Evolutionary conservation across 2,888 invertebrate genomes (phyloP), one percentile per base, ranked within the genome.

Genomic region (Fragum fragum): DNA sequence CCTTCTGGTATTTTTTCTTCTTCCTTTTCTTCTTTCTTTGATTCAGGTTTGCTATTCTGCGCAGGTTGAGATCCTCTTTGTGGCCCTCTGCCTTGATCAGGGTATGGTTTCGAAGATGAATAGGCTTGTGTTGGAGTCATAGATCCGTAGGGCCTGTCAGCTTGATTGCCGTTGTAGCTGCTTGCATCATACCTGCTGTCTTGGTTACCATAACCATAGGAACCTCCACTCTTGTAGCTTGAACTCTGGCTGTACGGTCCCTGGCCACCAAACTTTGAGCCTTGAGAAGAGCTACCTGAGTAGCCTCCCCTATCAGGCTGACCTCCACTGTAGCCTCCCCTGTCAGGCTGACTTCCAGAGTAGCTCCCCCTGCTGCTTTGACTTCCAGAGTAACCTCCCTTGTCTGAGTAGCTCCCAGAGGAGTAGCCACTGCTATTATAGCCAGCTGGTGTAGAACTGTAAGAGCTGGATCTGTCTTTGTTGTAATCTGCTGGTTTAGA

Each of bases 311-410:
- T 47, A n/a, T 47, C 47, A 18, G 32, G 16, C 16, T 16, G 16
- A 59, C 59, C 26, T 6, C 16, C 26, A 59, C 26, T 26, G 26
- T 39, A 66, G 23, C 28, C 59, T 16, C 59, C 59, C 18, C 66
- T 29, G 14, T n/a, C n/a, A n/a, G 32, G 16, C 16, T 16, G 16
- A 59, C 59, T 26, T 6, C 16, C 26, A 59, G 59, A 59, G 26
- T 39, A 66, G 23, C 28, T 23, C 7, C 59, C 59, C 18, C 66
- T 29, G 14, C 36, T 66, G 36, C 28, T 28, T 36, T n/a, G 39
- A 32, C 66, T 66, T 32, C 21, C n/a, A 66, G n/a, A 5, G n/a
- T 66, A 66, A n/a, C 42, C 26, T 68, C 68, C 47, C 47, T 47
- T 47, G 47, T 47, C 47, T 47, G 47, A 14, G 47, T 14, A 18